Conservation (phyloP, 1,140 invertebrate genomes). For the Calosoma granatense region DNA sequence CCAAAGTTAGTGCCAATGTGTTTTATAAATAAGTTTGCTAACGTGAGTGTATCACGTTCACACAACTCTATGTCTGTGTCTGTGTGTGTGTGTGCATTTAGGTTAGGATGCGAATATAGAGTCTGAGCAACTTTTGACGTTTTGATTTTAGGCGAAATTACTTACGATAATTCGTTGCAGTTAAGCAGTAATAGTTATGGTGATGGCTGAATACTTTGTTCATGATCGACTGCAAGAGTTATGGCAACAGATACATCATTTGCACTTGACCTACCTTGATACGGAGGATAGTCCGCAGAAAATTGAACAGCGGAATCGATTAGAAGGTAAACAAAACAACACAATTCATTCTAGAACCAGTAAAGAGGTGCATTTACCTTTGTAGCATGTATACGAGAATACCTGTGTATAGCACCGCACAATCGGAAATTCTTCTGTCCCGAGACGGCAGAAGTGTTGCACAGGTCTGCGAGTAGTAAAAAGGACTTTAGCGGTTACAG, state of each 20-base stretch:
- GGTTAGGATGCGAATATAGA: conserved; percentile 2
- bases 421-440: conserved; percentile 66
- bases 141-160: neutral
- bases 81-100: too few species aligned
- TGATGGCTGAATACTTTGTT: conserved; percentile 41
- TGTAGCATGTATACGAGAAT: conserved; percentile 66
- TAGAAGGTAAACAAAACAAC: conserved; percentile 67
- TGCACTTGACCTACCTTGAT: conserved; percentile 62
- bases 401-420: conserved; percentile 65
- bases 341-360: too few species aligned
- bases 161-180: neutral
- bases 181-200: conserved; percentile 26
- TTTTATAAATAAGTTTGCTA: conserved; percentile 6
- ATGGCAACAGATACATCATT: conserved; percentile 55
- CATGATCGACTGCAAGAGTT: conserved; percentile 48
- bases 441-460: conserved; percentile 63
- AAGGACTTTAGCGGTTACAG: conserved; percentile 68
- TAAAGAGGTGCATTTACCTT: conserved; percentile 1
- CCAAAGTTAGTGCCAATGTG: conserved; percentile 7
- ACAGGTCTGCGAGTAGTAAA: conserved; percentile 54
- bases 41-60: neutral
- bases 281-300: conserved; percentile 67
- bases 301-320: conserved; percentile 56
- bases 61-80: neutral
- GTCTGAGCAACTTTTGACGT: neutral